These are phyloP conservation scores for Trichopoda pennipes DNA, from an alignment of 2,888 invertebrate genomes.

Conservation along the genomic window DNA sequence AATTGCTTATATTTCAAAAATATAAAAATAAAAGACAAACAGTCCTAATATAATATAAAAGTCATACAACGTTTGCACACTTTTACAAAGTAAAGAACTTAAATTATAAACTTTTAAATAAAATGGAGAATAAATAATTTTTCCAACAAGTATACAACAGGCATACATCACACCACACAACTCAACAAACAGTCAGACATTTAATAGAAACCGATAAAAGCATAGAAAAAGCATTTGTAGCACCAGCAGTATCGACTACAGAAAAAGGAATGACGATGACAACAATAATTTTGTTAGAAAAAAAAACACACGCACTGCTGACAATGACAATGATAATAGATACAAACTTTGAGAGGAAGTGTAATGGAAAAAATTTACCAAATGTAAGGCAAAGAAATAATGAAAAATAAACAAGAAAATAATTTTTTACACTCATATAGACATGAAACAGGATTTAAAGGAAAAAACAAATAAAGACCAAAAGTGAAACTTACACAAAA, in stretches of 20 bases:
- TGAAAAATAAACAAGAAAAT: not conserved
- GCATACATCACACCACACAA: too few relatives aligned
- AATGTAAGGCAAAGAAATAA: conserved; percentile 29
- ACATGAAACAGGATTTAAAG: not conserved
- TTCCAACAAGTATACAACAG: too few relatives aligned
- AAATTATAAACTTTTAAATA: too few relatives aligned
- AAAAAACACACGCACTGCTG: conserved; percentile 12
- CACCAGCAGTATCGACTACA: not conserved
- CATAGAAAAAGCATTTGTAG: conserved; percentile 1
- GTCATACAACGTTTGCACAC: too few relatives aligned
- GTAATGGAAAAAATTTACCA: conserved; percentile 32
- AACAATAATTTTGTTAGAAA: conserved; percentile 41
- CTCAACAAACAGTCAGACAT: too few relatives aligned
- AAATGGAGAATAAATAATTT: too few relatives aligned
- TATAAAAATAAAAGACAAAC: too few relatives aligned
- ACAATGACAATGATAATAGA: conserved; percentile 57
- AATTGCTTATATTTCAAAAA: too few relatives aligned
- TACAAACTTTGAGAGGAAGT: conserved; percentile 58
- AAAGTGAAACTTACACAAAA: conserved; percentile 7
- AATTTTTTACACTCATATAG: not conserved
- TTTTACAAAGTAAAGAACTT: too few relatives aligned
- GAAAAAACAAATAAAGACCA: not conserved
- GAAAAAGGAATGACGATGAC: conserved; percentile 1
- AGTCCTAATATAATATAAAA: too few relatives aligned
- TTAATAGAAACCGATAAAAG: not conserved